Conservation (phyloP, 2,888 invertebrate genomes). For the Pelosia muscerda region DNA sequence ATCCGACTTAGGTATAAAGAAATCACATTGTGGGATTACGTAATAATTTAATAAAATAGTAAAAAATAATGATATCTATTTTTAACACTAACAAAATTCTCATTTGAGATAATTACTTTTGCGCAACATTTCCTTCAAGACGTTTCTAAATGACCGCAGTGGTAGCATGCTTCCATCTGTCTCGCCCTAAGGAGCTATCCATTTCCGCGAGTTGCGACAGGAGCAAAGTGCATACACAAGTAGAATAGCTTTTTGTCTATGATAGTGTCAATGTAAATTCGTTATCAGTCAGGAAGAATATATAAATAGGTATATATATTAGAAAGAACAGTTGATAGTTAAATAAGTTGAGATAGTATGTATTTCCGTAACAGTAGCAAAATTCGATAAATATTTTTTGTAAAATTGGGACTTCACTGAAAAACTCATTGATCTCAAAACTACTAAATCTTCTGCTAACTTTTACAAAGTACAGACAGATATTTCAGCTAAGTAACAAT, state of each 20-base stretch:
- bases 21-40: too few species aligned
- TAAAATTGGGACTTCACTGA: neutral
- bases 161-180: neutral
- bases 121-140: neutral
- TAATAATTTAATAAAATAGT: too few species aligned
- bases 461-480: too few species aligned
- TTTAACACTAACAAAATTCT: neutral
- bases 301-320: too few species aligned
- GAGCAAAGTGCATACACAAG: neutral
- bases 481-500: too few species aligned
- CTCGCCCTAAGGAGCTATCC: conserved; percentile 1
- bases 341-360: neutral
- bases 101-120: neutral
- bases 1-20: too few species aligned
- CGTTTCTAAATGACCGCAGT: neutral
- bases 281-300: too few species aligned
- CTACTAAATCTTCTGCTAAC: too few species aligned
- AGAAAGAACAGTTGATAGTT: neutral
- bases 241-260: too few species aligned
- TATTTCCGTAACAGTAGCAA: neutral
- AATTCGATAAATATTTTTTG: neutral
- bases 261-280: neutral
- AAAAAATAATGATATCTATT: too few species aligned
- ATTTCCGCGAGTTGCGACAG: neutral
- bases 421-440: too few species aligned